Percentiles rank a stretch among this genome's conserved stretches.
phyloP scores from a whole-genome alignment of 2,888 invertebrate species.

The Cheilosia impressa region DNA sequence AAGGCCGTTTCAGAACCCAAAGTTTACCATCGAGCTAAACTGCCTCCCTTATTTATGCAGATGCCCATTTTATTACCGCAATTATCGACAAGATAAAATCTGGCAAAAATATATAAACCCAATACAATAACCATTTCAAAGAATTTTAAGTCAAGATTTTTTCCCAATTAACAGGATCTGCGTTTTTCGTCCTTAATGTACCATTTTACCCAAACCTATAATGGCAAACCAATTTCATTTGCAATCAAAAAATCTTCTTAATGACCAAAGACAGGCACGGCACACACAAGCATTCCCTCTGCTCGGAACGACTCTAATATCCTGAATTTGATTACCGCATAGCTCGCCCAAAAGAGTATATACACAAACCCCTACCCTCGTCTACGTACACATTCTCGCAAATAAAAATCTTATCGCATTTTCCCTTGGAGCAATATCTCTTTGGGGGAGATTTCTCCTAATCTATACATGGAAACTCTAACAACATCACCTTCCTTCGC shows the following conservation, averaged over 20 bases:
- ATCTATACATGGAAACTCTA: constrained; percentile 60
- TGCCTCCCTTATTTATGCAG: constrained; percentile 40
- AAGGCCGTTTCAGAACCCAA: neutral
- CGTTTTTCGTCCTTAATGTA: neutral
- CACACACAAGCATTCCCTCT: constrained; percentile 22
- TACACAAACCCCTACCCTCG: neutral
- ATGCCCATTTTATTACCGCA: constrained; percentile 38
- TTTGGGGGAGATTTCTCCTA: constrained; percentile 40
- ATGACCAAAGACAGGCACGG: constrained; percentile 48
- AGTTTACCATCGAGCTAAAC: neutral
- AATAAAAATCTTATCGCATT: constrained; percentile 44
- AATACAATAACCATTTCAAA: constrained; percentile 28
- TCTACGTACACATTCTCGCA: constrained; percentile 6
- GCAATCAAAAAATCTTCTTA: constrained; percentile 41
- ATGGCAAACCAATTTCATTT: constrained; percentile 71
- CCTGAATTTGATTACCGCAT: constrained; percentile 60
- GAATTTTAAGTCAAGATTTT: constrained; percentile 27
- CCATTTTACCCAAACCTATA: constrained; percentile 27
- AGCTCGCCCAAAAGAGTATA: too few relatives aligned
- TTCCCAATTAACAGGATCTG: constrained; percentile 41
- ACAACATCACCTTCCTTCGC: constrained; percentile 36
- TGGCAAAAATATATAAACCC: constrained; percentile 16
- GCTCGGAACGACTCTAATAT: constrained; percentile 56
- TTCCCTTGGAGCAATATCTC: constrained; percentile 36
- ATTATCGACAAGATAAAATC: constrained; percentile 49